phyloP scores from a whole-genome alignment of 2,888 invertebrate genomes.

The Eurois occulta region DNA sequence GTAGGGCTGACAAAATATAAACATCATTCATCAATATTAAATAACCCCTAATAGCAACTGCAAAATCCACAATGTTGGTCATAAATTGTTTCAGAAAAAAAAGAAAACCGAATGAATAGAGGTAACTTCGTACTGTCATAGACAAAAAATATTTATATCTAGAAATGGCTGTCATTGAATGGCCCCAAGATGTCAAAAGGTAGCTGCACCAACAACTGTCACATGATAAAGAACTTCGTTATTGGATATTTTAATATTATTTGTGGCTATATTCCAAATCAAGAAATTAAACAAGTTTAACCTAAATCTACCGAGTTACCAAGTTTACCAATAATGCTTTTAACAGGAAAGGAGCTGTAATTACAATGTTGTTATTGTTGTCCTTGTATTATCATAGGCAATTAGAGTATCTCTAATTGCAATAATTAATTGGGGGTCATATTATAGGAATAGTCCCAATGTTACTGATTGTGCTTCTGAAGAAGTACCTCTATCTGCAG shows the following conservation, averaged over 20 bases:
- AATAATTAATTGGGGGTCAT: background rate
- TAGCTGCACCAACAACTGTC: slow-evolving; percentile 40
- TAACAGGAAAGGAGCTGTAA: background rate
- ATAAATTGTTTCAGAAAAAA: background rate
- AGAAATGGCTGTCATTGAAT: slow-evolving; percentile 6
- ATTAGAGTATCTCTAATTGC: background rate
- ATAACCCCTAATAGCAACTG: no score
- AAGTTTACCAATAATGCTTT: background rate
- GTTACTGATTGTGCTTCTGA: background rate
- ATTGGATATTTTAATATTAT: background rate
- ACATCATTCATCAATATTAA: no score
- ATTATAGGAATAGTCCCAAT: no score
- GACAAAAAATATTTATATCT: slow-evolving; percentile 13
- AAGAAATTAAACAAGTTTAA: background rate
- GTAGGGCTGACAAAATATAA: no score
- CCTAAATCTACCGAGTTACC: no score
- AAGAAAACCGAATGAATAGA: background rate
- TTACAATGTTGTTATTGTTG: background rate
- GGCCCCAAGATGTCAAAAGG: slow-evolving; percentile 23
- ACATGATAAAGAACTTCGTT: background rate
- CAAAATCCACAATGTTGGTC: background rate
- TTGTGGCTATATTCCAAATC: background rate
- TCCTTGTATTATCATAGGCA: background rate
- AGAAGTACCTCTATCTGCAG: background rate
- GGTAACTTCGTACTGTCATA: background rate